Conservation (phyloP, 2,888 invertebrate species). For the Drosophila barbarae region DNA sequence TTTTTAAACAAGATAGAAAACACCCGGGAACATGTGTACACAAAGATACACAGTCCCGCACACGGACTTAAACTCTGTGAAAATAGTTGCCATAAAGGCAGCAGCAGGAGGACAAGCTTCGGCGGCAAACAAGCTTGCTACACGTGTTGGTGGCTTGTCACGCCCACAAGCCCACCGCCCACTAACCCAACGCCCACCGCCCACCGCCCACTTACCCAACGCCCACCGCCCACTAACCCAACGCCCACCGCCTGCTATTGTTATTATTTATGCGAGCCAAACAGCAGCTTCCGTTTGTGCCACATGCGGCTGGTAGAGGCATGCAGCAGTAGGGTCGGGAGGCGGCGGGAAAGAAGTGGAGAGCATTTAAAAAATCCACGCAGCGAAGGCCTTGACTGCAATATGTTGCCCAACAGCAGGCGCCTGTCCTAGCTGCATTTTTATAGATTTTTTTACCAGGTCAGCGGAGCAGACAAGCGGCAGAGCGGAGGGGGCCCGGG, state of each 20-base stretch:
- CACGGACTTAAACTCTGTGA: constrained; percentile 55
- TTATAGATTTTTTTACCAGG: constrained; percentile 71
- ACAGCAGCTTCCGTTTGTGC: constrained; percentile 74
- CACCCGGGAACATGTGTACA: constrained; percentile 45
- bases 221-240: constrained; percentile 6
- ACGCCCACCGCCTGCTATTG: constrained; percentile 48
- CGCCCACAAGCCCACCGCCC: constrained; percentile 36
- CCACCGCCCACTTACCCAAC: constrained; percentile 1
- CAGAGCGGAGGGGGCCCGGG: constrained; percentile 13
- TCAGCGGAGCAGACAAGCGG: constrained; percentile 50
- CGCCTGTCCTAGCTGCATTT: constrained; percentile 48
- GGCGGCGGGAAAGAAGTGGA: constrained; percentile 55
- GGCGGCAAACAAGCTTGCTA: constrained; percentile 46
- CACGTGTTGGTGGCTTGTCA: constrained; percentile 64
- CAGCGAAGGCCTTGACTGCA: constrained; percentile 74
- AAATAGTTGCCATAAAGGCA: constrained; percentile 68
- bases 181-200: neutral
- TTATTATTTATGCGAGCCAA: constrained; percentile 75
- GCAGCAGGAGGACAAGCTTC: constrained; percentile 6
- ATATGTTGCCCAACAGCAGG: constrained; percentile 71
- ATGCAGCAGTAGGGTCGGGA: constrained; percentile 25
- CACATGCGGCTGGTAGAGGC: constrained; percentile 67
- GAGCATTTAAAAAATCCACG: constrained; percentile 72
- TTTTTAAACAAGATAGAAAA: constrained; percentile 57
- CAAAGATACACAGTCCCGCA: constrained; percentile 16